A percentile compares a stretch with the other conserved stretches of the same genome.
phyloP scores from a whole-genome alignment of 1,140 invertebrate genomes.

The Arion vulgaris region DNA sequence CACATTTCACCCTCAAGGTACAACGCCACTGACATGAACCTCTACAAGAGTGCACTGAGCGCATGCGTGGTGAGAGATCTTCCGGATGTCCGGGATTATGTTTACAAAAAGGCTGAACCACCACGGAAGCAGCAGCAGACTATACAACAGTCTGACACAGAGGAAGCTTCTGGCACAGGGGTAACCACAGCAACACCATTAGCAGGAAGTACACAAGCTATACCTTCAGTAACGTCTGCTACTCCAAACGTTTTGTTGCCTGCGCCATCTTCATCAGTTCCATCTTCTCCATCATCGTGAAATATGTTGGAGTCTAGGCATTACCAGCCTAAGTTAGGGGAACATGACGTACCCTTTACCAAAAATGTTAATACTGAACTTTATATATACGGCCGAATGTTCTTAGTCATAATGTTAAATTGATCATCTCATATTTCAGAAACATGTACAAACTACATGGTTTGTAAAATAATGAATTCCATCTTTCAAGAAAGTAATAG shows the following conservation, averaged over 20 bases:
- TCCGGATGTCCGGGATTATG: conserved; percentile 90
- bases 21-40: conserved; percentile 92
- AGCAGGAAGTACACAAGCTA: not conserved
- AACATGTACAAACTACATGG: too few species aligned
- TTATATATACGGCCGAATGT: not conserved
- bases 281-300: not conserved
- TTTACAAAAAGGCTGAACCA: conserved; percentile 66
- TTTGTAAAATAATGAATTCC: too few species aligned
- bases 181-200: not conserved
- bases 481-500: too few species aligned
- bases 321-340: not conserved
- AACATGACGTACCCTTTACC: not conserved
- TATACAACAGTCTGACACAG: not conserved
- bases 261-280: not conserved
- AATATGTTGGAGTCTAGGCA: not conserved
- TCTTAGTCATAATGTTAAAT: not conserved
- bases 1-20: too few species aligned
- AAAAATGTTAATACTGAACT: not conserved
- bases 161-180: not conserved
- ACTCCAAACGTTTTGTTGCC: not conserved
- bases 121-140: conserved; percentile 1
- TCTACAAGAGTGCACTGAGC: conserved; percentile 86
- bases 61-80: conserved; percentile 88
- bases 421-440: not conserved
- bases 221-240: not conserved